Conservation (phyloP, 2,113 vertebrate species). For the Pelodiscus sinensis region DNA sequence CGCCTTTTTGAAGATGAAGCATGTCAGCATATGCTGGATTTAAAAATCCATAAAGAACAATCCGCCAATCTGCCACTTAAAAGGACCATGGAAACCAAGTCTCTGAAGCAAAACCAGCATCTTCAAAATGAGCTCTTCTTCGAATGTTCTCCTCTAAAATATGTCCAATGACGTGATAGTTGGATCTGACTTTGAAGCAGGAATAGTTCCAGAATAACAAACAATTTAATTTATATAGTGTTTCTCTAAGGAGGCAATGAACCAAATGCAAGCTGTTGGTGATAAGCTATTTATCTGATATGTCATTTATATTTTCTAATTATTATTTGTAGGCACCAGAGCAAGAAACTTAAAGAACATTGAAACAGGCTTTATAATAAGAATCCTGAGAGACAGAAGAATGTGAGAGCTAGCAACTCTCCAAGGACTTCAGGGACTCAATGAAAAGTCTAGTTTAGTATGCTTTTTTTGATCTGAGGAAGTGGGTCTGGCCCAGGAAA, state of each 20-base stretch:
- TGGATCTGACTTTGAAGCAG: background rate
- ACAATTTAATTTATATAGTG: background rate
- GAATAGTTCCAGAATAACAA: background rate
- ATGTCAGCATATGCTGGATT: background rate
- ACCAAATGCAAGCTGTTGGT: background rate
- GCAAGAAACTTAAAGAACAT: slow-evolving; percentile 19
- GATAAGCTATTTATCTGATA: background rate
- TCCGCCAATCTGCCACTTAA: slow-evolving; percentile 14
- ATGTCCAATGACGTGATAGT: background rate
- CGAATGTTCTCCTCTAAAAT: background rate
- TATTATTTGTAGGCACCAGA: background rate
- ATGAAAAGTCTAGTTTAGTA: background rate
- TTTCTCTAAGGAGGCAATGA: background rate
- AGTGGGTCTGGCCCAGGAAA: no score
- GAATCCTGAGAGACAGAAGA: background rate
- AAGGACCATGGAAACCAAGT: slow-evolving; percentile 27
- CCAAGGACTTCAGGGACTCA: background rate
- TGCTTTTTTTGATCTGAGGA: no score
- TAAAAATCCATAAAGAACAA: background rate
- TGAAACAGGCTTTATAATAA: slow-evolving; percentile 46
- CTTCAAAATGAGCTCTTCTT: background rate
- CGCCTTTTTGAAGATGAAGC: slow-evolving; percentile 32
- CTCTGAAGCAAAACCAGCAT: background rate
- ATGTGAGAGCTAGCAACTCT: background rate
- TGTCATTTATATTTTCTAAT: background rate